These are phyloP conservation scores for Lepidocyrtoides sp. DNA, from an alignment of 2,888 invertebrate genomes.

Conservation along the genomic window DNA sequence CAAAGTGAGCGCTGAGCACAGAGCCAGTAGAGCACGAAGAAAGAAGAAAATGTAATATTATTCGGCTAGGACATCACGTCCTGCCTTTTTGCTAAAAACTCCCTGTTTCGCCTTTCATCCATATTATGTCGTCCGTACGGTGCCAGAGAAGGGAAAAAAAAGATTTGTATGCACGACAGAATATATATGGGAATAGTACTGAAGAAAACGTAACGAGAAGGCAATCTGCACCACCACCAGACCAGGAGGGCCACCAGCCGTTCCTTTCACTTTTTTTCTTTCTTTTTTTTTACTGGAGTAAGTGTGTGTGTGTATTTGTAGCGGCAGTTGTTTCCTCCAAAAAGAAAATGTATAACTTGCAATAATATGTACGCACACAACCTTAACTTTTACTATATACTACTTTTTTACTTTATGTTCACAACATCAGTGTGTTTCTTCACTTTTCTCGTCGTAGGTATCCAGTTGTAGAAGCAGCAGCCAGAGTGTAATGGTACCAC, in stretches of 20 bases:
- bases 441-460: neutral
- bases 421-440: neutral
- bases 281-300: neutral
- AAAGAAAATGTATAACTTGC: slow-evolving; percentile 45
- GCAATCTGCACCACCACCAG: slow-evolving; percentile 42
- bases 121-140: slow-evolving; percentile 61
- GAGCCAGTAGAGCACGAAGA: slow-evolving; percentile 32
- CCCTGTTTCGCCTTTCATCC: slow-evolving; percentile 70
- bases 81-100: slow-evolving; percentile 78
- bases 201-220: slow-evolving; percentile 34
- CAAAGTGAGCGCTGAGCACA: neutral
- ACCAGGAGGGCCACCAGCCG: slow-evolving; percentile 50
- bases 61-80: slow-evolving; percentile 78
- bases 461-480: slow-evolving; percentile 12
- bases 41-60: slow-evolving; percentile 70
- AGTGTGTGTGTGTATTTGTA: neutral
- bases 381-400: neutral
- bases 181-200: slow-evolving; percentile 47
- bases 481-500: no score
- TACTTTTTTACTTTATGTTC: slow-evolving; percentile 30
- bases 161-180: slow-evolving; percentile 72
- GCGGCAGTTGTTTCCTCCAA: slow-evolving; percentile 57
- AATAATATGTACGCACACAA: slow-evolving; percentile 14
- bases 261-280: slow-evolving; percentile 3
- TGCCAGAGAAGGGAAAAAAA: neutral